Evolutionary conservation across 1,140 invertebrate genomes (phyloP).

Genomic region (Trachymyrmex septentrionalis): DNA sequence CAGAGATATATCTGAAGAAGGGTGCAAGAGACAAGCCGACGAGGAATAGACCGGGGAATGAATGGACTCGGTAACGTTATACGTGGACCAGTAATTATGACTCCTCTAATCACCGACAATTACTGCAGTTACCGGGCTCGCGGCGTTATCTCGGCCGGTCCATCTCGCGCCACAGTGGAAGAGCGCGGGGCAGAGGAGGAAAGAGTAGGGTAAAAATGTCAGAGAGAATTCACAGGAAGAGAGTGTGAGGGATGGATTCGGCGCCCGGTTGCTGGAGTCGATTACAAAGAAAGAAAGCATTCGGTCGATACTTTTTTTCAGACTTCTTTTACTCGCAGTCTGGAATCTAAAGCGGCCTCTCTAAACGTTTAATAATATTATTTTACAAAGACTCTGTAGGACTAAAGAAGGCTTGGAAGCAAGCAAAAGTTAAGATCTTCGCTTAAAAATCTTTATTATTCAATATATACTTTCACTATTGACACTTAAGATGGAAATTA

Average conservation of each 20-base stretch:
- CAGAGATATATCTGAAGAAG: slow-evolving; percentile 16
- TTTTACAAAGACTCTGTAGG: too few relatives aligned
- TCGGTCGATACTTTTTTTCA: background rate
- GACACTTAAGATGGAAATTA: too few relatives aligned
- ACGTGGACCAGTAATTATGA: slow-evolving; percentile 84
- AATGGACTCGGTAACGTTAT: slow-evolving; percentile 82
- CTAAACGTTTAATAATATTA: too few relatives aligned
- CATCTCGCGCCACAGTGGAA: slow-evolving; percentile 76
- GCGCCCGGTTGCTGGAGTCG: slow-evolving; percentile 54
- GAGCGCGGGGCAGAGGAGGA: slow-evolving; percentile 7
- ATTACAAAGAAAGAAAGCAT: slow-evolving; percentile 56
- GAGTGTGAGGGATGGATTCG: slow-evolving; percentile 28
- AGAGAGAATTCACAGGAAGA: slow-evolving; percentile 37
- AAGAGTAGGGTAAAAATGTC: slow-evolving; percentile 39
- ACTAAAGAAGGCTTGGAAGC: too few relatives aligned
- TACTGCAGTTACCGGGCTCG: slow-evolving; percentile 83
- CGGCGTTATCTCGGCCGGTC: slow-evolving; percentile 82
- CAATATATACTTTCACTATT: too few relatives aligned
- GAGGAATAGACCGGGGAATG: slow-evolving; percentile 74
- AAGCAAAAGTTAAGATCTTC: too few relatives aligned
- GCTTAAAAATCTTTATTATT: too few relatives aligned
- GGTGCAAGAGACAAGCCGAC: slow-evolving; percentile 38
- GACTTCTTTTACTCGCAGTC: background rate
- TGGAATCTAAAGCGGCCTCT: too few relatives aligned
- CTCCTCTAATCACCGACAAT: slow-evolving; percentile 85